Evolutionary conservation across 2,888 invertebrate species (phyloP), one percentile per base, ranked within the genome.

Genomic region (Caenorhabditis sp.): DNA sequence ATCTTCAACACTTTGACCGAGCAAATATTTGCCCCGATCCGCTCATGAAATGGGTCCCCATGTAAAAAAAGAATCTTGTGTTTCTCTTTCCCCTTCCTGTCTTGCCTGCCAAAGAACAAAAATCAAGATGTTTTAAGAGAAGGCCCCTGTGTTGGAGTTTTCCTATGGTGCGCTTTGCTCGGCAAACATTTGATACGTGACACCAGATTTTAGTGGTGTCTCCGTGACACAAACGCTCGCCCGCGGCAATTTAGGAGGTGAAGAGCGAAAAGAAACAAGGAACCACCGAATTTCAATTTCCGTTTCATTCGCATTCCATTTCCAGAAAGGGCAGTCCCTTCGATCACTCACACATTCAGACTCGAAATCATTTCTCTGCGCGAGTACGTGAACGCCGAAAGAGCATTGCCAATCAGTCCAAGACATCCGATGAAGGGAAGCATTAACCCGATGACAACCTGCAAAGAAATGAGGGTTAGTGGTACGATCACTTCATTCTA

Each of bases 301-400:
- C 70, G 59, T 41, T 70, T 30, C 26, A 59, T 70, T 68, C 58
- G 48, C 11, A 15, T 66, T 50, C 58, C 20, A 43, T 45, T 55
- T 11, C n/a, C 37, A 27, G 41, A 59, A 63, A 50, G 41, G 52
- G 50, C 22, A 50, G 48, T 22, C 24, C n/a, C 37, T 7, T 22
- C 13, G 15, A 26, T 27, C 32, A 75, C 79, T 70, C 77, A 88
- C 79, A 83, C 77, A 72, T 88, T 88, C 56, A 87, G 62, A 35
- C 87, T 87, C 1, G 85, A 85, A 39, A 82, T 80, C 87, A 88
- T 87, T 26, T 81, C 81, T 13, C 81, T 77, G 7, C 87, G 68
- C 3, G 85, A 84, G 72, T 86, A 88, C 30, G 87, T 83, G 73
- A 86, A 86, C 15, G 86, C 84, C 20, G 83, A 83, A n/a, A 88